Evolutionary conservation across 1,140 invertebrate species (phyloP).

Genomic region (Intoshia linei): DNA sequence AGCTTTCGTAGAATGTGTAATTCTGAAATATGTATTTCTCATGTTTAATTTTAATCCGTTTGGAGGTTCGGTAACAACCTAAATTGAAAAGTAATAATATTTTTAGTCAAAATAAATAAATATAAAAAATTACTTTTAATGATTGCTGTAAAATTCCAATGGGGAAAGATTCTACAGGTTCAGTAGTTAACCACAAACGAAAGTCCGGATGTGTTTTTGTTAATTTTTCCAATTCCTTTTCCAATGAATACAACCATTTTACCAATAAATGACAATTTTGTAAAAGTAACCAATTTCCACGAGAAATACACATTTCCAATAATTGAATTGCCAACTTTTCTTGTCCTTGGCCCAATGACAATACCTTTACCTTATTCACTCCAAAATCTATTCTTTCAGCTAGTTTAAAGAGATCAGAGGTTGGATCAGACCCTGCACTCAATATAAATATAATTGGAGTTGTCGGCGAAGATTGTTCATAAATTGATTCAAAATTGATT

Average conservation of each 20-base stretch:
- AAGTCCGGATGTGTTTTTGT: conserved; percentile 49
- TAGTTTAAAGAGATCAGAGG: conserved; percentile 48
- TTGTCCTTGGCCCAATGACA: conserved; percentile 56
- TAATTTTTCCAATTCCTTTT: conserved; percentile 43
- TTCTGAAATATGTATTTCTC: conserved; percentile 51
- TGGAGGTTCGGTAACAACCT: conserved; percentile 53
- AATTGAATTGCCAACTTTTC: conserved; percentile 39
- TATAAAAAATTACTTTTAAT: conserved; percentile 30
- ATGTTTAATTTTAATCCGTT: conserved; percentile 56
- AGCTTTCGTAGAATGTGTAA: conserved; percentile 33
- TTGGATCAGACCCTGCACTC: conserved; percentile 52
- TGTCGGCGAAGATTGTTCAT: conserved; percentile 37
- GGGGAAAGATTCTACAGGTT: conserved; percentile 44
- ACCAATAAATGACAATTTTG: conserved; percentile 57
- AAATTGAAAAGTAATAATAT: conserved; percentile 7
- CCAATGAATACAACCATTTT: conserved; percentile 39
- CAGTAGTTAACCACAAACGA: conserved; percentile 53
- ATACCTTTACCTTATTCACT: conserved; percentile 37
- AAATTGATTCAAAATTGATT: conserved; percentile 41
- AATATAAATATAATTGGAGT: conserved; percentile 54
- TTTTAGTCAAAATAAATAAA: background rate
- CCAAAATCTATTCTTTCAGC: conserved; percentile 36
- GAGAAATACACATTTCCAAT: conserved; percentile 33
- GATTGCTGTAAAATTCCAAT: conserved; percentile 52
- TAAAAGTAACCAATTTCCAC: conserved; percentile 53